These are phyloP conservation scores for Macquaria ambigua DNA, from an alignment of 2,113 vertebrate genomes.

Conservation along the genomic window DNA sequence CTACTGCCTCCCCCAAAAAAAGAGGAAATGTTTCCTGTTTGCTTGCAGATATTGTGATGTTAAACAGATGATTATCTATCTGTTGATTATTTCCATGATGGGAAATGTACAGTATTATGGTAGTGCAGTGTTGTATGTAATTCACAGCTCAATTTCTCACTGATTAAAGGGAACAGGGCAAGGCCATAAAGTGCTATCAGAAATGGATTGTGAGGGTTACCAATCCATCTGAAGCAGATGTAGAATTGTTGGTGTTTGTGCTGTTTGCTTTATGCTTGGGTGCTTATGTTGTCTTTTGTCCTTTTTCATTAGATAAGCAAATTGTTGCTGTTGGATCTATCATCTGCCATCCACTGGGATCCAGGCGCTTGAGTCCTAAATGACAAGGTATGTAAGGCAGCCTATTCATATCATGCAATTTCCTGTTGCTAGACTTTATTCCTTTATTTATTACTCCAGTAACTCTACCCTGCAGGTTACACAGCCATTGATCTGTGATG, in stretches of 20 bases:
- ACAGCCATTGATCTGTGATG: neutral
- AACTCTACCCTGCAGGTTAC: neutral
- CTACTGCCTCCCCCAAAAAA: neutral
- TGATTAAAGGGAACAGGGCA: no score
- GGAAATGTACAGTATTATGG: neutral
- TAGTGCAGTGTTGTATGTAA: neutral
- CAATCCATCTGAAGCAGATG: neutral
- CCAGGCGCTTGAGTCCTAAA: constrained; percentile 78
- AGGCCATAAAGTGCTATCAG: neutral
- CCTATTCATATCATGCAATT: neutral
- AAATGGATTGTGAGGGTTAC: neutral
- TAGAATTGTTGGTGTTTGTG: neutral
- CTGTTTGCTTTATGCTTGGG: neutral
- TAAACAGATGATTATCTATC: neutral
- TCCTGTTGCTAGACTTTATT: neutral
- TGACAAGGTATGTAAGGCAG: constrained; percentile 79
- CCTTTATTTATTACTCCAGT: neutral
- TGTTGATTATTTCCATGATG: neutral
- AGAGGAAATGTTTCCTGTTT: neutral
- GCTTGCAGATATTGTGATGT: neutral
- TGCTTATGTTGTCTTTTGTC: constrained; percentile 14
- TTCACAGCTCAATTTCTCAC: neutral
- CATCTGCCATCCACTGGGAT: constrained; percentile 65
- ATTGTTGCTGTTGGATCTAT: constrained; percentile 53
- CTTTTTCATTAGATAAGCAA: constrained; percentile 62